A percentile compares a stretch with the other conserved stretches of the same genome.
Evolutionary conservation across 2,888 invertebrate species (phyloP).

Genomic region (Pristionchus mayeri): DNA sequence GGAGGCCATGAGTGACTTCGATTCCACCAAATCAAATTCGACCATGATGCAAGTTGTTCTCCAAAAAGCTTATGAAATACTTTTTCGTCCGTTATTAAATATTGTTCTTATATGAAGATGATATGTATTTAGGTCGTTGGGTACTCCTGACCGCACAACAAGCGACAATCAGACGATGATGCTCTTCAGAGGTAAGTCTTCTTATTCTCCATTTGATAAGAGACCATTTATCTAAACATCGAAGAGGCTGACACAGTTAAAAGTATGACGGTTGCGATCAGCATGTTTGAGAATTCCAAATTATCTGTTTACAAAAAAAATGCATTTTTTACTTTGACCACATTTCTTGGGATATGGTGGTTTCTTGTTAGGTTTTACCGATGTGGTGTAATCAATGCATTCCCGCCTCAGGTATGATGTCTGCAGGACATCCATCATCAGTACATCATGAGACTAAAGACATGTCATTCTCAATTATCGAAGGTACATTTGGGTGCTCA

Average conservation of each 20-base stretch:
- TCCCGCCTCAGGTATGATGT: slow-evolving; percentile 28
- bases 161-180: background rate
- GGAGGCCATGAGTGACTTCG: slow-evolving; percentile 47
- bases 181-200: slow-evolving; percentile 45
- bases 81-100: no score
- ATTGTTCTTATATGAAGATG: no score
- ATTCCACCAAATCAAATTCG: slow-evolving; percentile 44
- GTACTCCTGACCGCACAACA: slow-evolving; percentile 24
- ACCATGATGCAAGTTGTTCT: slow-evolving; percentile 9
- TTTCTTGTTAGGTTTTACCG: background rate
- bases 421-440: background rate
- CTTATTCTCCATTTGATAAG: no score
- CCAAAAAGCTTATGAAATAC: background rate
- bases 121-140: background rate
- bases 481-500: background rate
- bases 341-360: no score
- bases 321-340: no score
- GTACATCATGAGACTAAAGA: background rate
- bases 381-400: background rate
- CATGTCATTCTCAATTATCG: slow-evolving; percentile 40
- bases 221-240: no score
- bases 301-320: no score
- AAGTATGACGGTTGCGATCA: no score
- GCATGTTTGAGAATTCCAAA: no score
- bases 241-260: no score